A percentile compares a stretch with the other conserved stretches of the same genome.
phyloP scores from a whole-genome alignment of 1,140 invertebrate genomes.

The Telenomus remus region DNA sequence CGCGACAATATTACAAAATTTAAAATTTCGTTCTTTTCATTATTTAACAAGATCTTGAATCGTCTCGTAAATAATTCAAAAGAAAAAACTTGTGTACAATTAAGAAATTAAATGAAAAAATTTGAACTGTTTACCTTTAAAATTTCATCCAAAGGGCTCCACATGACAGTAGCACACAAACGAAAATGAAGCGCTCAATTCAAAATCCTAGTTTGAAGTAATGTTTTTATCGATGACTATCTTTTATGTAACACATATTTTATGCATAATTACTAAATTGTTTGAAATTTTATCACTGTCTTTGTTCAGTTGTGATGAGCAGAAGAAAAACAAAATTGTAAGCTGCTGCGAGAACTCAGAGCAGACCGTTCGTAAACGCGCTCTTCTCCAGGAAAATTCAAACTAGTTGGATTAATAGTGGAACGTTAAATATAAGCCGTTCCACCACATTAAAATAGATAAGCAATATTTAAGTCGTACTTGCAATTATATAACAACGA shows the following conservation, averaged over 20 bases:
- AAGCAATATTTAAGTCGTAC: conserved; percentile 21
- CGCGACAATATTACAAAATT: too few relatives aligned
- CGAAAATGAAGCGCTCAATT: conserved; percentile 16
- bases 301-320: conserved; percentile 38
- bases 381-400: conserved; percentile 8
- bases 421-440: conserved; percentile 24
- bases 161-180: conserved; percentile 10
- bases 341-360: neutral
- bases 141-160: conserved; percentile 35
- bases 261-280: conserved; percentile 41
- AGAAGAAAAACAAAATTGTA: conserved; percentile 14
- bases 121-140: conserved; percentile 29
- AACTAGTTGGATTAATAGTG: conserved; percentile 25
- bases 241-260: conserved; percentile 51
- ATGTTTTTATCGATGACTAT: conserved; percentile 35
- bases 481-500: conserved; percentile 23
- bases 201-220: conserved; percentile 35
- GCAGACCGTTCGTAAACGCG: neutral
- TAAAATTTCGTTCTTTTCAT: too few relatives aligned
- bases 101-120: neutral
- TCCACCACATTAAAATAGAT: conserved; percentile 33
- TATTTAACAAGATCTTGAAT: too few relatives aligned
- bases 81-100: neutral
- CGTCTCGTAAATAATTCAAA: too few relatives aligned
- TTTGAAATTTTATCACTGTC: conserved; percentile 27